Base-by-base conservation (phyloP, 2,797 vertebrate species). In the Gallinago stenura region DNA sequence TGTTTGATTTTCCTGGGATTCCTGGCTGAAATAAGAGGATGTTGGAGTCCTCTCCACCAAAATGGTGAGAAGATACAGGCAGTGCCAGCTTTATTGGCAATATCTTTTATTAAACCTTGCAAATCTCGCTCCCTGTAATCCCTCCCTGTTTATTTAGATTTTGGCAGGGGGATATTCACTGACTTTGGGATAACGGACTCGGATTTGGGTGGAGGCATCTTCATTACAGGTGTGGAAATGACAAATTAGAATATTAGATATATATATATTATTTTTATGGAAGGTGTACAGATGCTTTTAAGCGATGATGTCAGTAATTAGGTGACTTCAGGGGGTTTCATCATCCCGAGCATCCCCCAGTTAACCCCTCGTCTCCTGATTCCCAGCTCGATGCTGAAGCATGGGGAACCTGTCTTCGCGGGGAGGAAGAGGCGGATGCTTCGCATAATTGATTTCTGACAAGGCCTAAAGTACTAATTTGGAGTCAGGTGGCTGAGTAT, bases 371-470 rank as follows among this genome's bases (percentile, higher is more conserved):
- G 13, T 39, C 43, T 79, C 80, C 71, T 31, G 13, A 31, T 17
- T 76, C 73, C 9, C 77, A 50, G n/a, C 76, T 61, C 70, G 54
- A 0, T 2, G 65, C n/a, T 4, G 35, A 58, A 84, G 77, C 11
- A 56, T 19, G 89, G 19, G 2, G 1, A 72, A 84, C 89, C 3
- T 51, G 50, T 90, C 84, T 94, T 46, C 0, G 26, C 26, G 16
- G 53, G 80, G 70, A 50, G 48, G 21, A 48, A 26, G 45, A 46
- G 46, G 46, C 45, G 77, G 88, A 17, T 65, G 37, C 53, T 97
- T 96, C 95, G 93, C 95, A 94, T 96, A 96, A 97, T 90, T 95
- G 92, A 30, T 90, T 96, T 87, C 84, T 95, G 96, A 94, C 93
- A 95, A 94, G 96, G 91, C 89, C 72, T 95, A 89, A 95, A 95